Conservation (phyloP, 2,888 invertebrate genomes). For the Pecten maximus region DNA sequence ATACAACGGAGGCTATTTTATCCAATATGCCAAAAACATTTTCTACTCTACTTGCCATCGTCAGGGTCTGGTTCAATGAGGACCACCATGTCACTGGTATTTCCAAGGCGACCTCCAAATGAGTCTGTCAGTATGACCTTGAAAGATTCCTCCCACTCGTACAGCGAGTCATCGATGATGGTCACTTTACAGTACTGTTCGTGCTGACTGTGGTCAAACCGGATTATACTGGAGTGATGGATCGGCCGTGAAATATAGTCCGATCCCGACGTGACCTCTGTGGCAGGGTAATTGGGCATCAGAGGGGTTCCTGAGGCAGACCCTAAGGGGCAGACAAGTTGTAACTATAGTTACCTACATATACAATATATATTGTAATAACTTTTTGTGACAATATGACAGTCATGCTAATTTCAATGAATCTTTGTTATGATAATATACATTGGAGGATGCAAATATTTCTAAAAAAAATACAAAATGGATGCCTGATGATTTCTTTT, state of each 20-base stretch:
- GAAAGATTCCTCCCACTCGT: slow-evolving; percentile 80
- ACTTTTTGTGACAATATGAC: background rate
- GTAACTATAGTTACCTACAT: background rate
- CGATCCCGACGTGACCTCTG: slow-evolving; percentile 77
- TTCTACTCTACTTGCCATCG: slow-evolving; percentile 76
- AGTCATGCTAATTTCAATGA: too few relatives aligned
- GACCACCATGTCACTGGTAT: slow-evolving; percentile 69
- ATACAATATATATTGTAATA: background rate
- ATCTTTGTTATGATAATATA: too few relatives aligned
- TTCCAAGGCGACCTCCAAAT: slow-evolving; percentile 78
- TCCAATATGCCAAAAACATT: background rate
- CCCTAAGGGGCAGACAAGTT: slow-evolving; percentile 62
- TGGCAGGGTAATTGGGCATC: slow-evolving; percentile 55
- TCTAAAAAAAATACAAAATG: too few relatives aligned
- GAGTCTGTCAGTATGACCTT: slow-evolving; percentile 74
- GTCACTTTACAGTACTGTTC: slow-evolving; percentile 76
- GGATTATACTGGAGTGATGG: slow-evolving; percentile 75
- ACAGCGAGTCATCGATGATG: slow-evolving; percentile 82
- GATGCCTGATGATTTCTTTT: too few relatives aligned
- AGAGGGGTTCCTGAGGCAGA: slow-evolving; percentile 78
- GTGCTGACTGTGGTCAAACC: slow-evolving; percentile 75
- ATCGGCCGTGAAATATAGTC: slow-evolving; percentile 80
- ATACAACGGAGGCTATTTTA: background rate
- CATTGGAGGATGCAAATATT: too few relatives aligned
- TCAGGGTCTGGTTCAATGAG: slow-evolving; percentile 77